Evolutionary conservation across 2,797 vertebrate genomes (phyloP), one percentile per base, ranked within the genome.

Genomic region (Centroberyx gerrardi): DNA sequence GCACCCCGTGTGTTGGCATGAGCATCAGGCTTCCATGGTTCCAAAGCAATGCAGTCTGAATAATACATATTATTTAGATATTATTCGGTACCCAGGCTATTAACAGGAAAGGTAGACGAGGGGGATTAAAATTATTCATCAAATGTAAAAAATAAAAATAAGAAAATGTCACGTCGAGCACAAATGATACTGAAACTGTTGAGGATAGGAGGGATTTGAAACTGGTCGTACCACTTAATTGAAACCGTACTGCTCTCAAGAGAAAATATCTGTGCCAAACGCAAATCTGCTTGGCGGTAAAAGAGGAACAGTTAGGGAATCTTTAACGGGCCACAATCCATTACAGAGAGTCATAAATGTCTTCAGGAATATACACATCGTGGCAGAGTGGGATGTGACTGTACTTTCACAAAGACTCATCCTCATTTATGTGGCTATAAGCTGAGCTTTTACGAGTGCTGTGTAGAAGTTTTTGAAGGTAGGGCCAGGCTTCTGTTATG

Each of bases 291-390:
- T 81, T 67, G 87, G 89, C 91, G 83, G 79, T 87, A 89, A 92
- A 92, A 88, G 86, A 84, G 72, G 84, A 87, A 80, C 85, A 78
- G 90, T 88, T 88, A 90, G 86, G 73, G 85, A 80, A 90, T 87
- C 86, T 89, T 93, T 90, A 91, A 91, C 72, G 70, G 88, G 87
- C 86, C 71, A 54, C 86, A 78, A 91, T 93, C 91, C 90, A 92
- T 93, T 92, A 93, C 70, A 9, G 79, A 61, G 68, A 83, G 86
- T 89, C 91, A 80, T 94, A 93, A 94, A 93, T 64, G 89, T 92
- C 92, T 74, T 27, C 4, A 4, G 90, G 79, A 90, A 90, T 91
- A 90, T 78, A 87, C 89, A 90, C 90, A 90, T 87, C 78, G 82
- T 75, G 55, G 76, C 76, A 83, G 81, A 88, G 82, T 62, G 85